Conservation (phyloP, 2,888 invertebrate genomes). For the Tenthredo notha region DNA sequence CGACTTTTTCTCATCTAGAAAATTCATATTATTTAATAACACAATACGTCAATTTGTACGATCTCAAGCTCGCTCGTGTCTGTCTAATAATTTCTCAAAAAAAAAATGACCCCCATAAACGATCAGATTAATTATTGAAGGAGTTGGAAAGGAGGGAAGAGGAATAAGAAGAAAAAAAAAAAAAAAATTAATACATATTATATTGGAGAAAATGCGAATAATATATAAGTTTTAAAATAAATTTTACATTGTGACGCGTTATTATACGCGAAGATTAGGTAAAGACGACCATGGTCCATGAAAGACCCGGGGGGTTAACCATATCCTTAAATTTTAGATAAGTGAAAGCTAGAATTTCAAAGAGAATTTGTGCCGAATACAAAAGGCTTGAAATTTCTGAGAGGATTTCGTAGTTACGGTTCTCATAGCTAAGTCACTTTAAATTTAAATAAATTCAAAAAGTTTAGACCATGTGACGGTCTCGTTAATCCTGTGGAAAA, state of each 20-base stretch:
- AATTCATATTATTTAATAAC: background rate
- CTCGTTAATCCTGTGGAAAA: background rate
- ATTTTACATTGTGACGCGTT: conserved; percentile 4
- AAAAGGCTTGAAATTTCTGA: background rate
- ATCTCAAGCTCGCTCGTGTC: background rate
- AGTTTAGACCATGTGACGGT: background rate
- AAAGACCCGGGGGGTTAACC: background rate
- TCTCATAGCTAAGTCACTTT: background rate
- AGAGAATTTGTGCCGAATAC: background rate
- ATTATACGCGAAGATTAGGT: background rate
- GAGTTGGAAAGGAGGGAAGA: background rate
- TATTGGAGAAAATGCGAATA: background rate
- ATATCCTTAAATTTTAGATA: background rate
- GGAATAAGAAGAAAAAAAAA: background rate
- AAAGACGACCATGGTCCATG: background rate
- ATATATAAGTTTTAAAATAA: background rate
- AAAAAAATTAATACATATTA: background rate
- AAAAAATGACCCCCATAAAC: background rate
- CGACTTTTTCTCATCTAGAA: background rate
- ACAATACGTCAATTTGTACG: conserved; percentile 12
- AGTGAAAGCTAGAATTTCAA: background rate
- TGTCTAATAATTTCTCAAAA: background rate
- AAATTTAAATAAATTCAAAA: background rate
- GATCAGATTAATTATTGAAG: background rate
- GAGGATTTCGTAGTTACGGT: background rate